phyloP scores from a whole-genome alignment of 2,888 invertebrate species.

The Cerceris rybyensis region DNA sequence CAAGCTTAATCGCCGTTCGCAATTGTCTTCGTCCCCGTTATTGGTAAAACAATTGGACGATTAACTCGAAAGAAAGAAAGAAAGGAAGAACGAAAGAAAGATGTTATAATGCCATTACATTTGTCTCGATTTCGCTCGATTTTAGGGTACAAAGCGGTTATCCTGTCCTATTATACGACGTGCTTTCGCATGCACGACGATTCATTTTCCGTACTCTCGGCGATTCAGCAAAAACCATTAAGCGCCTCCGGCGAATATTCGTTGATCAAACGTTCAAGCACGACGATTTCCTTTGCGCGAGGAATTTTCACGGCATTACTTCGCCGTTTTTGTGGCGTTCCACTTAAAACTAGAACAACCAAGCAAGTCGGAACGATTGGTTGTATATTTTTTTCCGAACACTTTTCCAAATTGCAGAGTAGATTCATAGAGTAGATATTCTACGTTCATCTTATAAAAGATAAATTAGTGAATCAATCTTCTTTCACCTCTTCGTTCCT shows the following conservation, averaged over 20 bases:
- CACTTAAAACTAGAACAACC: too few species aligned
- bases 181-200: conserved; percentile 44
- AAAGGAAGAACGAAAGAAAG: too few species aligned
- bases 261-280: conserved; percentile 41
- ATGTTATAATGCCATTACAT: conserved; percentile 30
- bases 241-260: conserved; percentile 36
- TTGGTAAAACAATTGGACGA: conserved; percentile 29
- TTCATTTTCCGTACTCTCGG: conserved; percentile 22
- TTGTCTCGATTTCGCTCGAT: conserved; percentile 32
- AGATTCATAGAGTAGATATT: too few species aligned
- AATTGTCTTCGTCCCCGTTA: conserved; percentile 2
- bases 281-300: conserved; percentile 16
- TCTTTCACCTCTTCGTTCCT: too few species aligned
- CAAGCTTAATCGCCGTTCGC: background rate
- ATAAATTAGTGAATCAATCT: too few species aligned
- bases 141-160: conserved; percentile 21
- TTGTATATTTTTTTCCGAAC: too few species aligned
- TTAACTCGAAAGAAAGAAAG: conserved; percentile 1
- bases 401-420: too few species aligned
- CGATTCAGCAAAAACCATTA: conserved; percentile 49
- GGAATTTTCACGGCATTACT: too few species aligned
- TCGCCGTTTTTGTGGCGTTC: too few species aligned
- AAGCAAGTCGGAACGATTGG: too few species aligned
- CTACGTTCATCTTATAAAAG: too few species aligned
- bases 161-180: conserved; percentile 34